Evolutionary conservation across 2,797 vertebrate genomes (phyloP).

Genomic region (Aphelocoma californica): DNA sequence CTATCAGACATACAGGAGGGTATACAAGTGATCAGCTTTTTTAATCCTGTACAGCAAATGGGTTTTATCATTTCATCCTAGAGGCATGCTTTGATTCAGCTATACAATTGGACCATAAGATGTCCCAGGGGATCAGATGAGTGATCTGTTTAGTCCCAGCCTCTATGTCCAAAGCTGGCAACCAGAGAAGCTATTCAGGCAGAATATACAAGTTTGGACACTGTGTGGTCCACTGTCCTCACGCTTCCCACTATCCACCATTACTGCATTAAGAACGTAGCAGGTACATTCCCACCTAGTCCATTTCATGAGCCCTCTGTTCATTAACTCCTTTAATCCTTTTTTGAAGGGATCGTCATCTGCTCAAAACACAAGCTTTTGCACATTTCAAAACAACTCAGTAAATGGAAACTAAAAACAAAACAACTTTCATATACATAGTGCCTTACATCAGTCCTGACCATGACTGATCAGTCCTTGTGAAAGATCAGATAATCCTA

Average conservation of each 20-base stretch:
- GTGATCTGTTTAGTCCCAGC: not conserved
- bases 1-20: not conserved
- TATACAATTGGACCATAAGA: not conserved
- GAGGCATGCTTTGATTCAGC: not conserved
- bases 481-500: not conserved
- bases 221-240: not conserved
- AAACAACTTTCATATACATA: not conserved
- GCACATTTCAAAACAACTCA: not conserved
- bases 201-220: not conserved
- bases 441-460: not conserved
- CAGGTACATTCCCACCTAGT: not conserved
- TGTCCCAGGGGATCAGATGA: not conserved
- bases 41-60: not conserved
- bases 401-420: not conserved
- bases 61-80: not conserved
- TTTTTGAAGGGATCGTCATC: not conserved
- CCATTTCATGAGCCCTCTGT: not conserved
- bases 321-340: not conserved
- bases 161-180: not conserved
- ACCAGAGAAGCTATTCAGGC: not conserved
- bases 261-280: fast-evolving
- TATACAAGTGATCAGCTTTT: not conserved
- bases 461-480: not conserved
- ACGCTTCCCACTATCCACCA: not conserved
- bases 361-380: not conserved